Percentiles rank a stretch among this genome's conserved stretches.
Conservation (phyloP, 2,797 vertebrate genomes). For the Pipistrellus pygmaeus region DNA sequence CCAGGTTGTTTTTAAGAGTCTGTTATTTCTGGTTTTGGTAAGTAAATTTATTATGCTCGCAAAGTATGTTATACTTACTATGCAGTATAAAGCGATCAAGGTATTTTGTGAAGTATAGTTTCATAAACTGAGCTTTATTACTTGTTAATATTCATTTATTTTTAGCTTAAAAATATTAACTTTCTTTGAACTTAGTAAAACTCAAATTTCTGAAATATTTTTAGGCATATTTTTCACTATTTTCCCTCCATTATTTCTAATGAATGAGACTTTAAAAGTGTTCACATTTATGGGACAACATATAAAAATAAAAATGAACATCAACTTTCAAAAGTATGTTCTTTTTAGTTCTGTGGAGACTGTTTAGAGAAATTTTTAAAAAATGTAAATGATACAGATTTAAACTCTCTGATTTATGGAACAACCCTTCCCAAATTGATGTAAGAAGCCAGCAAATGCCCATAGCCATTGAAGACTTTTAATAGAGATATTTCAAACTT, state of each 20-base stretch:
- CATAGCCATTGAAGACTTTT: neutral
- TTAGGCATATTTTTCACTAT: neutral
- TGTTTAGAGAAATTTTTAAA: constrained; percentile 59
- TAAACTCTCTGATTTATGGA: constrained; percentile 13
- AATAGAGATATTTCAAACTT: constrained; percentile 28
- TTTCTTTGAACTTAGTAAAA: constrained; percentile 46
- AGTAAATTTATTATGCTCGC: constrained; percentile 47
- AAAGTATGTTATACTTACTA: neutral
- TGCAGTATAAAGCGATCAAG: constrained; percentile 31
- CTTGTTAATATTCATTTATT: constrained; percentile 22
- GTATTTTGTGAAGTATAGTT: neutral
- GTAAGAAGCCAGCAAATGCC: neutral
- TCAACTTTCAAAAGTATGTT: constrained; percentile 34
- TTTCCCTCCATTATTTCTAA: neutral
- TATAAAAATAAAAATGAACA: constrained; percentile 60
- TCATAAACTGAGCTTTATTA: constrained; percentile 65
- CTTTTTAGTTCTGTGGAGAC: constrained; percentile 53
- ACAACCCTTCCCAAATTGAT: neutral
- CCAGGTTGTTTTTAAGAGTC: neutral
- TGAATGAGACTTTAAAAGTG: constrained; percentile 16
- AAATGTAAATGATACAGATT: constrained; percentile 16
- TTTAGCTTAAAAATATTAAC: constrained; percentile 64
- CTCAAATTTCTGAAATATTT: constrained; percentile 31
- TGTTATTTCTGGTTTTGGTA: constrained; percentile 58
- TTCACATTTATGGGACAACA: constrained; percentile 9